Conservation (phyloP, 1,140 invertebrate genomes). For the Hesperophylax magnus region DNA sequence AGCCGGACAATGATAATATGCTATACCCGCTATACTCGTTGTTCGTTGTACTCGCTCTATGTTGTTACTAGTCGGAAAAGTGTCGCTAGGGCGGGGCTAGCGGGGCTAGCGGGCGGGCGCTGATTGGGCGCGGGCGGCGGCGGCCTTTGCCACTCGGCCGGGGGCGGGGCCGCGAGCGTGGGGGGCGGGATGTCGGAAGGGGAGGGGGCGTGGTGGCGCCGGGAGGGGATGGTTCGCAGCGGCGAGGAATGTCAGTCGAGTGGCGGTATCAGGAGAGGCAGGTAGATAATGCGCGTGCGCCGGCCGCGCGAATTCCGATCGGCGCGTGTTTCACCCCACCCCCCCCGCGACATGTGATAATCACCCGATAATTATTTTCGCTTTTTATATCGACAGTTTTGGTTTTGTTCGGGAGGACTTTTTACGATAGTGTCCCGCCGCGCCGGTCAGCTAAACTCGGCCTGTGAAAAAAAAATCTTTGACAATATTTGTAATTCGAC, state of each 20-base stretch:
- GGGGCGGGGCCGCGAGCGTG: slow-evolving; percentile 16
- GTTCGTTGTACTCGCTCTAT: too few relatives aligned
- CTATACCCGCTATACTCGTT: too few relatives aligned
- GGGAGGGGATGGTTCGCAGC: slow-evolving; percentile 42
- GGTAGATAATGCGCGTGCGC: slow-evolving; percentile 47
- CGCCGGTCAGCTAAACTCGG: not conserved
- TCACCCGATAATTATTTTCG: not conserved
- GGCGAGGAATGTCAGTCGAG: slow-evolving; percentile 45
- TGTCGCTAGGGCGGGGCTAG: not conserved
- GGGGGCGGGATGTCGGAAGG: slow-evolving; percentile 6
- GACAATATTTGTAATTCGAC: too few relatives aligned
- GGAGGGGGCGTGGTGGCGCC: slow-evolving; percentile 35
- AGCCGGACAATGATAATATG: not conserved
- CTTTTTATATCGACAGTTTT: slow-evolving; percentile 12
- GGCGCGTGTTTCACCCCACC: slow-evolving; percentile 41
- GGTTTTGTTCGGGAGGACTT: not conserved
- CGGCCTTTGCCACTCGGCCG: slow-evolving; percentile 2
- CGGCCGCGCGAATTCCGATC: slow-evolving; percentile 43
- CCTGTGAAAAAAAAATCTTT: too few relatives aligned
- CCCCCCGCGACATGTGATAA: slow-evolving; percentile 17
- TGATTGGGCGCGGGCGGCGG: slow-evolving; percentile 41
- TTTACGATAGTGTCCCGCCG: not conserved
- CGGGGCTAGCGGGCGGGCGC: slow-evolving; percentile 18
- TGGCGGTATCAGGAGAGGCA: slow-evolving; percentile 37
- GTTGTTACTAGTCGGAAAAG: too few relatives aligned